Conservation (phyloP, 2,888 invertebrate genomes). For the Agrotis segetum region DNA sequence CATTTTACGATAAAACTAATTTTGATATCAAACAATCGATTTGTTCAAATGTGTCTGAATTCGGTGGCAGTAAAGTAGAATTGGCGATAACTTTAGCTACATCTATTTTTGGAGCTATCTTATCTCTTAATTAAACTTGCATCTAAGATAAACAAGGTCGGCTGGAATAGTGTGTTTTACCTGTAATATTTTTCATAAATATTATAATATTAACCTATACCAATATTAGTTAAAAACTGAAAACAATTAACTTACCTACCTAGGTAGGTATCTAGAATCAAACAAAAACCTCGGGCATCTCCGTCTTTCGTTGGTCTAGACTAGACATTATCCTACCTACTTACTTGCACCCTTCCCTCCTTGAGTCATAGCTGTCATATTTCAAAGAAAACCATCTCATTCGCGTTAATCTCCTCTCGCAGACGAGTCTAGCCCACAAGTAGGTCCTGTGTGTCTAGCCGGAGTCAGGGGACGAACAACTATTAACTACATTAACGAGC, state of each 20-base stretch:
- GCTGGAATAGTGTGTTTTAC: slow-evolving; percentile 19
- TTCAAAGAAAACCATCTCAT: slow-evolving; percentile 32
- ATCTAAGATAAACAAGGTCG: slow-evolving; percentile 51
- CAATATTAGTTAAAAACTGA: not conserved
- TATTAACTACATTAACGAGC: slow-evolving; percentile 80
- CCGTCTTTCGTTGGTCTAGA: slow-evolving; percentile 29
- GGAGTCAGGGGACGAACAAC: slow-evolving; percentile 67
- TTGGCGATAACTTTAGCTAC: slow-evolving; percentile 35
- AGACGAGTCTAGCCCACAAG: slow-evolving; percentile 31
- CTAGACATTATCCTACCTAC: not conserved
- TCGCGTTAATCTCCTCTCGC: slow-evolving; percentile 20
- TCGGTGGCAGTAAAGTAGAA: slow-evolving; percentile 29
- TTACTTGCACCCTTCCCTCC: slow-evolving; percentile 18
- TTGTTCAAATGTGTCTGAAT: slow-evolving; percentile 23
- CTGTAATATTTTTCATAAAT: not conserved
- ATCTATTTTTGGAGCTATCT: slow-evolving; percentile 49
- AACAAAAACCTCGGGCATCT: not conserved
- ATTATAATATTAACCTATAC: no score
- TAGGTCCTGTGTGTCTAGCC: slow-evolving; percentile 38
- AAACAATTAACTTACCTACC: no score
- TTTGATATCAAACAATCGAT: slow-evolving; percentile 39
- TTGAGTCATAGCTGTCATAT: not conserved
- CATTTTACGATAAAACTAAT: slow-evolving; percentile 23
- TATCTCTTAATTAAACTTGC: slow-evolving; percentile 58
- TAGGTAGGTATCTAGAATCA: not conserved